These are phyloP conservation scores for Genyomyrus donnyi DNA, from an alignment of 2,113 vertebrate species.

Conservation along the genomic window DNA sequence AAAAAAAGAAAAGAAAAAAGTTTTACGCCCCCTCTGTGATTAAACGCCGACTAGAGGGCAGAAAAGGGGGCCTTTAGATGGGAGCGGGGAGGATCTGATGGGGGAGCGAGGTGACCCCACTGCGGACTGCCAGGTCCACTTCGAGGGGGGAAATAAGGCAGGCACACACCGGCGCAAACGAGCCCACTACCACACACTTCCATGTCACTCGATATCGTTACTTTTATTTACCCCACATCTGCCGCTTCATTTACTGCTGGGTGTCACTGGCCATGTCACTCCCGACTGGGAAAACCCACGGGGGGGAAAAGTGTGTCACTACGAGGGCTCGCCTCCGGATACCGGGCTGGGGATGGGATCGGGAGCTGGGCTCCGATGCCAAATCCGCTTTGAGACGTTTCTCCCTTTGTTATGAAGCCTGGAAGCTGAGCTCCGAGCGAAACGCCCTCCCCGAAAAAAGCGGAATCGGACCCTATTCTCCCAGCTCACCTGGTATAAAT, in stretches of 20 bases:
- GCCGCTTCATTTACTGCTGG: neutral
- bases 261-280: neutral
- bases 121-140: neutral
- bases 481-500: neutral
- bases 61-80: neutral
- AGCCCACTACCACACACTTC: neutral
- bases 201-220: neutral
- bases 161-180: neutral
- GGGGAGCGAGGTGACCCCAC: neutral
- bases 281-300: neutral
- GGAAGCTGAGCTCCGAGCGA: neutral
- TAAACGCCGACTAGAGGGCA: neutral
- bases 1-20: neutral
- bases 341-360: neutral
- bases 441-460: neutral
- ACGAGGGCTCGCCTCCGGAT: neutral
- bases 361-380: neutral
- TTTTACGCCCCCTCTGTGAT: neutral
- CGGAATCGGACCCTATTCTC: neutral
- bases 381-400: neutral
- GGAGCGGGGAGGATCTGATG: neutral
- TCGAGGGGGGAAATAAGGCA: neutral
- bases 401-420: neutral
- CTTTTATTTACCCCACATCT: neutral
- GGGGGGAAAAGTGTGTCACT: neutral